phyloP scores from a whole-genome alignment of 2,888 invertebrate species.

The Drosophila phalerata region DNA sequence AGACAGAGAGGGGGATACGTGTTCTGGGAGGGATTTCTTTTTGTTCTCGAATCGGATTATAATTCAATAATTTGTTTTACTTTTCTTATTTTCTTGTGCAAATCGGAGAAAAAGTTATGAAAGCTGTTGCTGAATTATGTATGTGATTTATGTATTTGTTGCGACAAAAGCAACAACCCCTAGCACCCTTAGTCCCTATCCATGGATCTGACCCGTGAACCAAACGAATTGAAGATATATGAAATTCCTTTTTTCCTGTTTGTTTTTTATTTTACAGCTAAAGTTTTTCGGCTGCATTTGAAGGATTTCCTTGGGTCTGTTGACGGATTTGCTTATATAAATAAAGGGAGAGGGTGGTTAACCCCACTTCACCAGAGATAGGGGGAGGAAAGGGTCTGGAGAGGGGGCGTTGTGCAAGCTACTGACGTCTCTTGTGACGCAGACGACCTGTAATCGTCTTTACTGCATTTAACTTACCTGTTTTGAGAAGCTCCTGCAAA shows the following conservation, averaged over 20 bases:
- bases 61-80: constrained; percentile 41
- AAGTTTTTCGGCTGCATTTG: constrained; percentile 23
- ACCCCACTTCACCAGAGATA: not conserved
- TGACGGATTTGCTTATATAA: constrained; percentile 24
- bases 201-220: not conserved
- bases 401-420: constrained; percentile 42
- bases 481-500: constrained; percentile 46
- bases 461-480: constrained; percentile 46
- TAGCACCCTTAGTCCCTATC: not conserved
- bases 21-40: constrained; percentile 1
- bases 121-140: constrained; percentile 38
- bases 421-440: constrained; percentile 31
- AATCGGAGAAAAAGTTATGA: constrained; percentile 27
- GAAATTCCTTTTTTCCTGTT: constrained; percentile 1
- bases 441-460: constrained; percentile 45
- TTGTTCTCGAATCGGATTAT: constrained; percentile 35
- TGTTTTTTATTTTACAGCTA: constrained; percentile 1
- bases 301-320: constrained; percentile 17
- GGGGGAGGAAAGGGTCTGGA: not conserved
- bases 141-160: constrained; percentile 39
- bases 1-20: not conserved
- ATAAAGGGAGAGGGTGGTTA: not conserved
- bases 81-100: not conserved
- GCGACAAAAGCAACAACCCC: not conserved
- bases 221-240: constrained; percentile 5